These are phyloP conservation scores for Pelagia noctiluca DNA, from an alignment of 30 jellyfish, hydroid and myxozoan genomes.

Conservation along the genomic window DNA sequence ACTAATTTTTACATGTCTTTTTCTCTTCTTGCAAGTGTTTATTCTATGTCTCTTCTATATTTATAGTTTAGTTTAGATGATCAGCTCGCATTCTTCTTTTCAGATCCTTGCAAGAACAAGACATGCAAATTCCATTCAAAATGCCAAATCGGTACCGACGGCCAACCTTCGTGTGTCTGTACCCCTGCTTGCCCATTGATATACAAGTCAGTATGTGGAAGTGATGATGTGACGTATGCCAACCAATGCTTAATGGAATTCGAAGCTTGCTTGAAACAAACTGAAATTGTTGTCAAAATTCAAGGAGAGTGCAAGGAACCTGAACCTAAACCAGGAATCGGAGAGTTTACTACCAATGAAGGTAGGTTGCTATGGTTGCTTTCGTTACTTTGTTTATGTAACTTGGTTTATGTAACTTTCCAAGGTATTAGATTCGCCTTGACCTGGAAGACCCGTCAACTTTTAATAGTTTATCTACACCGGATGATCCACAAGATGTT, in stretches of 20 bases:
- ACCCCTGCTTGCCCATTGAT: conserved; percentile 42
- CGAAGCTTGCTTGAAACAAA: conserved; percentile 23
- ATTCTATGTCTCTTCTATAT: too few species aligned
- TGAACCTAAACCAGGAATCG: background rate
- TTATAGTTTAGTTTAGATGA: too few species aligned
- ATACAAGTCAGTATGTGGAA: conserved; percentile 61
- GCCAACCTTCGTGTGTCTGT: conserved; percentile 36
- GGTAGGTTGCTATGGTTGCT: background rate
- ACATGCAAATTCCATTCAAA: conserved; percentile 16
- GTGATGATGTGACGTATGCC: conserved; percentile 47
- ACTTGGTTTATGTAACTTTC: too few species aligned
- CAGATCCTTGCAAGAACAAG: conserved; percentile 28
- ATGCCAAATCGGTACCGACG: conserved; percentile 9
- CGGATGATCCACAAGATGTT: too few species aligned
- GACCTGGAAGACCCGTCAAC: too few species aligned
- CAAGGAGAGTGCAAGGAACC: conserved; percentile 20
- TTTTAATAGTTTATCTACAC: too few species aligned
- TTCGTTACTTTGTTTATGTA: too few species aligned
- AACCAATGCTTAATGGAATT: conserved; percentile 41
- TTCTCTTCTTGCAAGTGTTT: too few species aligned
- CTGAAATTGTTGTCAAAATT: background rate
- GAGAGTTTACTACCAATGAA: background rate
- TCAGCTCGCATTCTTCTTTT: too few species aligned
- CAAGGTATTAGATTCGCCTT: too few species aligned
- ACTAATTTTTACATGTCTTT: too few species aligned